Conservation (phyloP, 2,113 vertebrate species). For the Empidonax traillii region DNA sequence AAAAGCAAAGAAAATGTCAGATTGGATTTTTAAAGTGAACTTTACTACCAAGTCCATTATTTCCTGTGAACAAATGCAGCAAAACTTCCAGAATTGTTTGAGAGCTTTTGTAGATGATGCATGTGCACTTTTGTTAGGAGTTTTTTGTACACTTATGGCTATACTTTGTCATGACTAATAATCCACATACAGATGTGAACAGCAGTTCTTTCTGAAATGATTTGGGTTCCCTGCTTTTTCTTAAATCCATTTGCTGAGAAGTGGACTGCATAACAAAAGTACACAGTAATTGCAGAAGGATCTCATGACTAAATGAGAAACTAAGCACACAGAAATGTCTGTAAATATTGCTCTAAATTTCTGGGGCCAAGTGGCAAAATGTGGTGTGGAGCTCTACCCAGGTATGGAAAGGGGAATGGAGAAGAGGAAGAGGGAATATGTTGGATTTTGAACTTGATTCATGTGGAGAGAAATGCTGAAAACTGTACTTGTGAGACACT, state of each 20-base stretch:
- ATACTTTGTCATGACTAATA: conserved; percentile 37
- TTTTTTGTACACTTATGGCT: conserved; percentile 9
- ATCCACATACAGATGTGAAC: conserved; percentile 13
- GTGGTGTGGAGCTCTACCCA: background rate
- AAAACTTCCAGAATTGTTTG: conserved; percentile 67
- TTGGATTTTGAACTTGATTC: background rate
- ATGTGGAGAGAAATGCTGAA: background rate
- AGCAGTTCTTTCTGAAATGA: background rate
- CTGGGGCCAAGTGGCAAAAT: background rate
- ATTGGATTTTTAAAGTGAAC: conserved; percentile 69
- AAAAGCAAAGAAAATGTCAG: conserved; percentile 62
- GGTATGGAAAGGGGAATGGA: background rate
- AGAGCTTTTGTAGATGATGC: conserved; percentile 64
- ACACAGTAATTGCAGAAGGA: background rate
- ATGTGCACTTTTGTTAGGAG: background rate
- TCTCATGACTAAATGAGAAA: background rate
- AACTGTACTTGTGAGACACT: background rate
- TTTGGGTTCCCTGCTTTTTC: background rate
- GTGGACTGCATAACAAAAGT: background rate
- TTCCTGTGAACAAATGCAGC: conserved; percentile 41
- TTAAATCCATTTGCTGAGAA: background rate
- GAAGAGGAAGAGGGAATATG: background rate
- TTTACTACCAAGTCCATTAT: conserved; percentile 62
- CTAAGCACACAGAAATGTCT: background rate
- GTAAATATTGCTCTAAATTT: background rate